phyloP scores from a whole-genome alignment of 1,140 invertebrate genomes.

The Mya arenaria region DNA sequence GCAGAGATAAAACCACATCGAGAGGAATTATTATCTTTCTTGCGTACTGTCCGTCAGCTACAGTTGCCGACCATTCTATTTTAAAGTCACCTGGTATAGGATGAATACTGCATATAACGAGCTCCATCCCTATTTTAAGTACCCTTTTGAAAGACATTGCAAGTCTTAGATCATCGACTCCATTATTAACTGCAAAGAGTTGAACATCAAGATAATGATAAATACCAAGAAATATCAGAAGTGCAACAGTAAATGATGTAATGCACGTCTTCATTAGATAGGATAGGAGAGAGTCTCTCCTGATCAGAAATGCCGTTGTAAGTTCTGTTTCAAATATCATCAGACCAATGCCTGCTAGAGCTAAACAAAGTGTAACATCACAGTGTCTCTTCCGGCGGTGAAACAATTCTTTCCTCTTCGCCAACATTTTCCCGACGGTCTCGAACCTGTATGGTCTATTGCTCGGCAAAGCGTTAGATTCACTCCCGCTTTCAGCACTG shows the following conservation, averaged over 20 bases:
- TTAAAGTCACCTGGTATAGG: conserved; percentile 75
- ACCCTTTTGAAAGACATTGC: conserved; percentile 69
- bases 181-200: conserved; percentile 78
- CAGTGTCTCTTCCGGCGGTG: conserved; percentile 65
- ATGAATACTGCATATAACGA: conserved; percentile 77
- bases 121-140: conserved; percentile 70
- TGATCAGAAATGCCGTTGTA: conserved; percentile 59
- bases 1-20: conserved; percentile 77
- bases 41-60: conserved; percentile 55
- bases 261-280: conserved; percentile 73
- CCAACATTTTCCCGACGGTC: conserved; percentile 74
- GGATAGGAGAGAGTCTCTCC: conserved; percentile 57
- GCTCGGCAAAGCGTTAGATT: conserved; percentile 23
- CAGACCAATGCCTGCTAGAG: conserved; percentile 72
- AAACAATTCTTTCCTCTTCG: conserved; percentile 75
- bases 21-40: conserved; percentile 59
- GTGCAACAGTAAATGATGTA: conserved; percentile 72
- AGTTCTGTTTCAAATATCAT: conserved; percentile 79
- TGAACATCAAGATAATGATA: conserved; percentile 77
- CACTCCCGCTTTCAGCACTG: neutral
- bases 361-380: conserved; percentile 72
- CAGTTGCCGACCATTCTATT: conserved; percentile 58
- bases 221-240: conserved; percentile 71
- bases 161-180: conserved; percentile 77
- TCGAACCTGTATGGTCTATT: conserved; percentile 65